Percentiles rank a stretch among this genome's conserved stretches.
phyloP scores from a whole-genome alignment of 2,113 vertebrate genomes.

The Cottus gobio region DNA sequence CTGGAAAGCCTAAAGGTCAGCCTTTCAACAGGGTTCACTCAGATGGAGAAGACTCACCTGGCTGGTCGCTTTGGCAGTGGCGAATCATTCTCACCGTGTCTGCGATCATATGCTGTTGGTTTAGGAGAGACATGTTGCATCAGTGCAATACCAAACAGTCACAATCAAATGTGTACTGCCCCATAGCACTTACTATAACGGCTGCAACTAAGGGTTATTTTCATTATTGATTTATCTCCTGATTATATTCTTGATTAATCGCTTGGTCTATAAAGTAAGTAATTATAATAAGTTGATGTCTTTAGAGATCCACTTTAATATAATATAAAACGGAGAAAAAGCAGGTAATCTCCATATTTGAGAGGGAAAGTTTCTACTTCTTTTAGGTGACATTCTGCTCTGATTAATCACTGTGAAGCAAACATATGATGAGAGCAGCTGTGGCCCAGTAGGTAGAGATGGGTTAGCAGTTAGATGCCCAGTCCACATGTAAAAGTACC shows the following conservation, averaged over 20 bases:
- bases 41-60: conserved; percentile 80
- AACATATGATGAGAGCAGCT: conserved; percentile 24
- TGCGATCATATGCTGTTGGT: conserved; percentile 93
- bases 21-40: not conserved
- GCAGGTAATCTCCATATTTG: too few species aligned
- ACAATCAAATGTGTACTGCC: not conserved
- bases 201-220: not conserved
- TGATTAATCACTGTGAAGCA: too few species aligned
- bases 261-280: too few species aligned
- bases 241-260: not conserved
- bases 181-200: not conserved
- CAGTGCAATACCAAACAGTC: not conserved
- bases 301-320: too few species aligned
- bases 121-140: conserved; percentile 32
- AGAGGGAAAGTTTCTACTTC: too few species aligned
- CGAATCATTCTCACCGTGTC: conserved; percentile 96
- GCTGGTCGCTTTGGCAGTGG: conserved; percentile 94
- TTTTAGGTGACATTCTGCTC: too few species aligned
- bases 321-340: too few species aligned
- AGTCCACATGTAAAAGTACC: not conserved
- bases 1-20: not conserved
- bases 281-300: too few species aligned
- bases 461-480: not conserved
- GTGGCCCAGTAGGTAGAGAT: conserved; percentile 20
- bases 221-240: not conserved